Evolutionary conservation across 1,140 invertebrate genomes (phyloP), one percentile per base, ranked within the genome.

Genomic region (Saxidomus purpurata): DNA sequence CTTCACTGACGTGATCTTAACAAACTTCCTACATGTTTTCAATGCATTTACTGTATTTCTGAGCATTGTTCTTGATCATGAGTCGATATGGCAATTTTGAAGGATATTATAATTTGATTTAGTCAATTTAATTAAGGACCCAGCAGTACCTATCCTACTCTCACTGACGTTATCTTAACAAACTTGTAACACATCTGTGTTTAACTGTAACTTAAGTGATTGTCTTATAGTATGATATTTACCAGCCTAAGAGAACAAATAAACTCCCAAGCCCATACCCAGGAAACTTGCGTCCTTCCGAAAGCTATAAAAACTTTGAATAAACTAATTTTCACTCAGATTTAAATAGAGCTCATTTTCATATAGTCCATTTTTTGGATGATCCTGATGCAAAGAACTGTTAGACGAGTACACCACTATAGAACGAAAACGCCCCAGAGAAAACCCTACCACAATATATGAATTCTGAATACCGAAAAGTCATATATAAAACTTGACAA

Each of bases 151-250:
- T 34, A 47, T 0, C 89, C 79, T 1, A 49, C 84, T 17, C 22
- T 82, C 0, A 28, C 61, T 9, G 84, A 90, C 77, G 55, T 87
- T 61, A 82, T 90, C 61, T 49, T 90, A 8, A 90, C 79, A 34
- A 90, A 87, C 25, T 31, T 67, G 47, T 43, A 82, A 82, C 3
- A 83, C 80, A 52, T 15, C 28, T 11, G 74, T 74, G 43, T 69
- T 85, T 63, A 11, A 55, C 15, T 38, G 9, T 76, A 47, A 59
- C 28, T 9, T 82, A 6, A 90, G 89, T 80, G 76, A 86, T 31
- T 63, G 71, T 28, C 71, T n/a, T n/a, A 81, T 76, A 88, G 28
- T 80, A 0, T 80, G 25, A 80, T 80, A 28, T 19, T 28, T 4
- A 34, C 49, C 4, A 1, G 19, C 22, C n/a, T 55, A 15, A 55